Conservation (phyloP, 2,797 vertebrate species). For the Cichlasoma orientale region DNA sequence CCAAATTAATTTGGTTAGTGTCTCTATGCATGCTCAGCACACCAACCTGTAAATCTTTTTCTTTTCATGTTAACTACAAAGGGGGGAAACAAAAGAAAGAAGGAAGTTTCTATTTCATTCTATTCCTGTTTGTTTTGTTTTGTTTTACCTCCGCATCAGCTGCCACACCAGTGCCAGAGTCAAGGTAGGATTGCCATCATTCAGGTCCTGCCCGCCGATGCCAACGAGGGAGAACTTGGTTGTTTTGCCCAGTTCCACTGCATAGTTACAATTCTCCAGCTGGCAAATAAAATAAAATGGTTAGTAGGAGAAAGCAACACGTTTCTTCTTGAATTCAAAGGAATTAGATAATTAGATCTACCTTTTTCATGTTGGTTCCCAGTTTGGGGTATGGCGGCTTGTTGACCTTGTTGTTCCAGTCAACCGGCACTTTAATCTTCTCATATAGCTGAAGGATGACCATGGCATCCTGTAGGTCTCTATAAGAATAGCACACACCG, state of each 20-base stretch:
- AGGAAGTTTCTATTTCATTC: not conserved
- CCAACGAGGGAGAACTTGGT: constrained; percentile 97
- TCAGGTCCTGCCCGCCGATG: constrained; percentile 95
- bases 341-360: constrained; percentile 42
- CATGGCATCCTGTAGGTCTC: constrained; percentile 95
- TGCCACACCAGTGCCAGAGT: constrained; percentile 97
- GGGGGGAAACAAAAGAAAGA: not conserved
- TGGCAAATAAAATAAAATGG: constrained; percentile 46
- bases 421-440: constrained; percentile 93
- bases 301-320: not conserved
- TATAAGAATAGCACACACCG: constrained; percentile 48
- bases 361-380: constrained; percentile 98
- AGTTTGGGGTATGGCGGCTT: constrained; percentile 95
- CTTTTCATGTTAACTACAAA: not conserved
- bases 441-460: constrained; percentile 97
- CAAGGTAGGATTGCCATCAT: constrained; percentile 92
- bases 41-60: not conserved
- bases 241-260: constrained; percentile 90
- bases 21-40: not conserved
- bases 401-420: constrained; percentile 98
- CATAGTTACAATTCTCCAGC: constrained; percentile 99
- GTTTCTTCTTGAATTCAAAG: not conserved
- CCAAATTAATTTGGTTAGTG: not conserved
- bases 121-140: not conserved
- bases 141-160: constrained; percentile 92